Conservation (phyloP, 2,113 vertebrate species). For the Tringa solitaria region DNA sequence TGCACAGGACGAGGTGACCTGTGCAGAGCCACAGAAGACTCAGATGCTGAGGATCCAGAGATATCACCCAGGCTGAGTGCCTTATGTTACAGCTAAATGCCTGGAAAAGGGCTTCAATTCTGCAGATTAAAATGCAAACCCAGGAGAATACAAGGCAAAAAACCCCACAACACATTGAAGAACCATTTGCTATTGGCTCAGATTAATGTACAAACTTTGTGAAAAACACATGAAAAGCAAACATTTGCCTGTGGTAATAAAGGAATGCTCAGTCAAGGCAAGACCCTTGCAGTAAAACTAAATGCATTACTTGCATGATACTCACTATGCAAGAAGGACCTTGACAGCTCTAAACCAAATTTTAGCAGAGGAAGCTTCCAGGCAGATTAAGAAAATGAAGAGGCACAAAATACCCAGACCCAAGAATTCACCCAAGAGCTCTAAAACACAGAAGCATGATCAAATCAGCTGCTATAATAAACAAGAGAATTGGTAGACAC, state of each 20-base stretch:
- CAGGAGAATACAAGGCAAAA: background rate
- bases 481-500: background rate
- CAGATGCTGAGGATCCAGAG: background rate
- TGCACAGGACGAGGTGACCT: background rate
- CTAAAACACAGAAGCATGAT: conserved; percentile 21
- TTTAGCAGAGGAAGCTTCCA: background rate
- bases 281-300: background rate
- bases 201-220: background rate
- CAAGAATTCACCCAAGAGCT: background rate
- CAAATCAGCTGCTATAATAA: conserved; percentile 39
- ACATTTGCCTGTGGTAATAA: background rate
- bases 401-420: background rate
- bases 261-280: background rate
- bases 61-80: background rate
- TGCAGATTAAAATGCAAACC: background rate
- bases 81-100: background rate
- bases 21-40: background rate
- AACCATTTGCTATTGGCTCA: background rate
- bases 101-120: background rate
- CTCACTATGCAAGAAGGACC: background rate
- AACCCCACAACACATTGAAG: background rate
- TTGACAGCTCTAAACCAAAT: background rate
- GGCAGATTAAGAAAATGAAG: background rate
- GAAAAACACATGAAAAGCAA: background rate
- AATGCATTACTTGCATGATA: background rate